phyloP scores from a whole-genome alignment of 2,797 vertebrate genomes.

The Hyperoplus immaculatus region DNA sequence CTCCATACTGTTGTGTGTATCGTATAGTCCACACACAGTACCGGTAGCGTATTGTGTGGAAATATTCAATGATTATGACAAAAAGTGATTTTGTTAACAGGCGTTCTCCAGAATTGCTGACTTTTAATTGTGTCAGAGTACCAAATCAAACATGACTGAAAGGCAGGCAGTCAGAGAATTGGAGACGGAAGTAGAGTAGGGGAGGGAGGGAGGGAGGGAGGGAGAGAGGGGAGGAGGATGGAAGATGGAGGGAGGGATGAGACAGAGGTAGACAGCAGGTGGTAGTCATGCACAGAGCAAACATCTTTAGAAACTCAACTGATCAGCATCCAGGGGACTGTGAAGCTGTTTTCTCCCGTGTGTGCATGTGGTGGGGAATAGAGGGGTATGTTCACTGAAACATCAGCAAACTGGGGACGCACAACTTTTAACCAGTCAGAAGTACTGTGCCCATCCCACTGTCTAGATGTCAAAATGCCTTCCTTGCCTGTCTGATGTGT shows the following conservation, averaged over 20 bases:
- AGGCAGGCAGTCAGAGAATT: constrained; percentile 70
- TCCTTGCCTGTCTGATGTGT: not conserved
- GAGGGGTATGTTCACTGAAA: not conserved
- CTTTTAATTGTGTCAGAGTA: constrained; percentile 51
- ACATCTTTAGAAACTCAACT: constrained; percentile 58
- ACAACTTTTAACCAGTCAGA: not conserved
- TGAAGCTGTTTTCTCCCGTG: constrained; percentile 11
- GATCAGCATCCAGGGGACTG: constrained; percentile 29
- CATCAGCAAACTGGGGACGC: not conserved
- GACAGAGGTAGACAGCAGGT: constrained; percentile 76
- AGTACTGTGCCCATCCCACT: not conserved
- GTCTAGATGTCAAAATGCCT: not conserved
- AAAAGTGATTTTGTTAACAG: no score
- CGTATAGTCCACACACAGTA: no score
- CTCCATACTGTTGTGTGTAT: no score
- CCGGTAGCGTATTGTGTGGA: no score
- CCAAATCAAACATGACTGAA: constrained; percentile 49
- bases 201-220: constrained; percentile 61
- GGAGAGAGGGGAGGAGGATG: constrained; percentile 67
- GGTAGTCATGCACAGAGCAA: constrained; percentile 77
- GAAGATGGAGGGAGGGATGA: constrained; percentile 42
- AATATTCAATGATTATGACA: no score
- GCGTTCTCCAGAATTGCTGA: constrained; percentile 44
- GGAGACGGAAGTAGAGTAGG: constrained; percentile 73
- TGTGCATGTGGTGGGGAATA: not conserved